phyloP scores from a whole-genome alignment of 2,113 vertebrate species.

The Euleptes europaea region DNA sequence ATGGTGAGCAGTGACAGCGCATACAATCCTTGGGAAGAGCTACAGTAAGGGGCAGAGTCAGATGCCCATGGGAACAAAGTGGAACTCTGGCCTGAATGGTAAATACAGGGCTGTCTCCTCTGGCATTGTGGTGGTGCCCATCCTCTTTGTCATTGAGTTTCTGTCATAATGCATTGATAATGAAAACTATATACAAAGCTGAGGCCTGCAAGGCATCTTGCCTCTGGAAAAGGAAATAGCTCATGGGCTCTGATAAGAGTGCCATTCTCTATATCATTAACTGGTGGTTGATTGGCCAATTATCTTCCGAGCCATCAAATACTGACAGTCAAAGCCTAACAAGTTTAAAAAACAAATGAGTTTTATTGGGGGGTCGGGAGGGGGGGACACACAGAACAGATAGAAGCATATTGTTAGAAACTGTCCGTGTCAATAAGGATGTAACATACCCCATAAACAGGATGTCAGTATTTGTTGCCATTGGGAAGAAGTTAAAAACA shows the following conservation, averaged over 20 bases:
- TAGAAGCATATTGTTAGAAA: not conserved
- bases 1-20: too few species aligned
- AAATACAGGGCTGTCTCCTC: too few species aligned
- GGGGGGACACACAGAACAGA: not conserved
- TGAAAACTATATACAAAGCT: not conserved
- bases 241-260: not conserved
- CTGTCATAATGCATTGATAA: not conserved
- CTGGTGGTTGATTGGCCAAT: constrained; percentile 4
- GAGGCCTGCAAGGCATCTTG: not conserved
- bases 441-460: not conserved
- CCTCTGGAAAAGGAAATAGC: not conserved
- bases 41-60: too few species aligned
- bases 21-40: too few species aligned
- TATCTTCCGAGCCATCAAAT: not conserved
- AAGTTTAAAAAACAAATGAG: constrained; percentile 1
- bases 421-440: not conserved
- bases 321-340: not conserved
- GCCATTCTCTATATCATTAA: not conserved
- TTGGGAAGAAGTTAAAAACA: not conserved
- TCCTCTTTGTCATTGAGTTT: not conserved
- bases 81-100: too few species aligned
- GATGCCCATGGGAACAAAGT: too few species aligned
- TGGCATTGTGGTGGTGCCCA: not conserved
- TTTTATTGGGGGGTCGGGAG: not conserved
- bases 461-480: not conserved